phyloP scores from a whole-genome alignment of 2,797 vertebrate species.

The Falco rusticolus region DNA sequence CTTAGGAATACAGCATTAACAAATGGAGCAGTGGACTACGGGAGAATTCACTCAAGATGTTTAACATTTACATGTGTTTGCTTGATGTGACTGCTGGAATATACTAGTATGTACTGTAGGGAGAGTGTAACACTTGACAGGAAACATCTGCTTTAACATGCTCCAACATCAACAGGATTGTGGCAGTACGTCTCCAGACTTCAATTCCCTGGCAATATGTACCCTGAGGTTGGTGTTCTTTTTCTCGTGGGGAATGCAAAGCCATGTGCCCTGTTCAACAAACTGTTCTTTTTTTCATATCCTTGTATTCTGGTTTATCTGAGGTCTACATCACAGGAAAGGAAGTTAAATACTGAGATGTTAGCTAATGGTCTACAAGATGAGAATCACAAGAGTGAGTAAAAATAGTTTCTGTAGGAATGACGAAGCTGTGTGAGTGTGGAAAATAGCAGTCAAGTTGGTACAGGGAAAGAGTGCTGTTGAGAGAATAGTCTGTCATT shows the following conservation, averaged over 20 bases:
- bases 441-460: not conserved
- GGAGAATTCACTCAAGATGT: conserved; percentile 23
- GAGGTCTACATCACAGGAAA: not conserved
- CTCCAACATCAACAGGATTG: conserved; percentile 75
- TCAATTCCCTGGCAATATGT: not conserved
- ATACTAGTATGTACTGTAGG: conserved; percentile 6
- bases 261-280: not conserved
- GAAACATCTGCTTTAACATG: conserved; percentile 79
- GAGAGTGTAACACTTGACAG: conserved; percentile 64
- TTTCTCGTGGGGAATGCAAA: not conserved
- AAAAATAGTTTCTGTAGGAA: not conserved
- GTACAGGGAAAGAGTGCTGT: fast-evolving
- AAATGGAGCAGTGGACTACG: not conserved
- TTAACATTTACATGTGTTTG: not conserved
- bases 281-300: conserved; percentile 12
- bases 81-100: conserved; percentile 43
- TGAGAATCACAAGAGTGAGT: not conserved
- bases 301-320: conserved; percentile 39
- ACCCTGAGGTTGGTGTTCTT: not conserved
- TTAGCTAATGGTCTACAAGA: not conserved
- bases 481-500: not conserved
- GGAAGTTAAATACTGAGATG: not conserved
- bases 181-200: conserved; percentile 1
- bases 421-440: not conserved
- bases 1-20: not conserved